Evolutionary conservation across 1,140 invertebrate species (phyloP).

Genomic region (Drosophila nannoptera): DNA sequence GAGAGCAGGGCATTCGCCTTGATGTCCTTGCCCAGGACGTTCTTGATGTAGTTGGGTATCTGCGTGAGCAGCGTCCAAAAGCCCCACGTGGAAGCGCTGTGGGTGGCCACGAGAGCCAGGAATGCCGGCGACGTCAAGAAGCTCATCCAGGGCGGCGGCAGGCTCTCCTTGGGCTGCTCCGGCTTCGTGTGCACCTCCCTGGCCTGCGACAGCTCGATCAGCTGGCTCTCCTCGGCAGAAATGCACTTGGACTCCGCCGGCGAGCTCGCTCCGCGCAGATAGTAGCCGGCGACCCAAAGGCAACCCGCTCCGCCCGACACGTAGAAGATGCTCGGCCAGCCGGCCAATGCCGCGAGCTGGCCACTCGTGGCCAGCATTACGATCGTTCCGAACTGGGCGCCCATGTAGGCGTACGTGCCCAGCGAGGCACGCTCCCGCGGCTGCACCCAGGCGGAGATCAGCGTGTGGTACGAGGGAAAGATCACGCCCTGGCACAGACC

Average conservation of each 20-base stretch:
- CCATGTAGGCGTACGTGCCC: slow-evolving; percentile 82
- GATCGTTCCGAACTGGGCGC: slow-evolving; percentile 86
- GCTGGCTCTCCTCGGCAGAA: slow-evolving; percentile 81
- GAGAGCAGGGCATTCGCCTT: slow-evolving; percentile 86
- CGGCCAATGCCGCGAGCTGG: slow-evolving; percentile 81
- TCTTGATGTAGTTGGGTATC: slow-evolving; percentile 93
- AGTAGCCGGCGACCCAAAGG: slow-evolving; percentile 83
- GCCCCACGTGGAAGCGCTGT: slow-evolving; percentile 95
- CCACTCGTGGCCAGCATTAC: slow-evolving; percentile 80
- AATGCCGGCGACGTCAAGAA: slow-evolving; percentile 89
- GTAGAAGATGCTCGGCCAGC: slow-evolving; percentile 91
- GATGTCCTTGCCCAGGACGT: slow-evolving; percentile 90
- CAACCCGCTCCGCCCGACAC: slow-evolving; percentile 84
- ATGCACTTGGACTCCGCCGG: slow-evolving; percentile 83
- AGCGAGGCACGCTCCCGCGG: slow-evolving; percentile 81
- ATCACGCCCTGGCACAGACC: slow-evolving; percentile 89
- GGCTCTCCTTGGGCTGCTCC: slow-evolving; percentile 33
- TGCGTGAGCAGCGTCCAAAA: slow-evolving; percentile 95
- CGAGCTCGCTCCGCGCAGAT: slow-evolving; percentile 82
- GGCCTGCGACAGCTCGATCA: slow-evolving; percentile 81
- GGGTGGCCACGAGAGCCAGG: slow-evolving; percentile 89
- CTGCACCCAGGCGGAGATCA: slow-evolving; percentile 89
- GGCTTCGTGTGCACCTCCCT: slow-evolving; percentile 24
- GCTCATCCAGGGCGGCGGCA: slow-evolving; percentile 83
- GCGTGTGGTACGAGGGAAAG: slow-evolving; percentile 87